These are phyloP conservation scores for Neotoma lepida DNA, from an alignment of 2,113 vertebrate genomes.

Conservation along the genomic window DNA sequence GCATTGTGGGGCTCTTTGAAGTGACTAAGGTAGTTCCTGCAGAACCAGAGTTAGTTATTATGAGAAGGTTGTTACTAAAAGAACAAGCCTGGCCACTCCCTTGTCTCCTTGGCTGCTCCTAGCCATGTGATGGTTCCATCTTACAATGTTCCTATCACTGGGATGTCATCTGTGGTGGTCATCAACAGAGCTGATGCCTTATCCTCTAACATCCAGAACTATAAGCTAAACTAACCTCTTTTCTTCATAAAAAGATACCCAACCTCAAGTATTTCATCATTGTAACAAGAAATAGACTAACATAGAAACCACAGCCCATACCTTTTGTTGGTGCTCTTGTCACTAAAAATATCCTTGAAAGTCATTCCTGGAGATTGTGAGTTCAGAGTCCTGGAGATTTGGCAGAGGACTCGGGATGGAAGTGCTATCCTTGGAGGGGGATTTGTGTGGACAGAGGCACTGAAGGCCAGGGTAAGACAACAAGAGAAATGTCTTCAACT, in stretches of 20 bases:
- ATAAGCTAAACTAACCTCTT: background rate
- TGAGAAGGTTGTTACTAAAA: background rate
- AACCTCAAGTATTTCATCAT: background rate
- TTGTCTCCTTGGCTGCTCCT: background rate
- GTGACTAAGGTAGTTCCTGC: background rate
- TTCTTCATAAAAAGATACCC: background rate
- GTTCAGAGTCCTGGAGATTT: background rate
- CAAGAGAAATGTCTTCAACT: background rate
- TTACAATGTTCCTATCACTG: background rate
- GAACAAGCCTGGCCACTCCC: background rate
- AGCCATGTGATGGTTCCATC: background rate
- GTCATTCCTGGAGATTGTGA: background rate
- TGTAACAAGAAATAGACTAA: background rate
- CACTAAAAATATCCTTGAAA: background rate
- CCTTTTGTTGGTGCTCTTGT: background rate
- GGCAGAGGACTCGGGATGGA: background rate
- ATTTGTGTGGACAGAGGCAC: too few species aligned
- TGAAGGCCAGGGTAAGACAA: background rate
- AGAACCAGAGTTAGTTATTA: background rate
- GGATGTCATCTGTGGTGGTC: background rate
- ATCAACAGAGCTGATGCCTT: background rate
- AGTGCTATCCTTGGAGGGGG: background rate
- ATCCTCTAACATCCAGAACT: background rate
- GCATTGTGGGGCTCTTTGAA: background rate
- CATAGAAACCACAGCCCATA: background rate